A percentile compares a stretch with the other conserved stretches of the same genome.
These are phyloP conservation scores for Argyresthia albistria DNA, from an alignment of 2,888 invertebrate genomes.

Conservation along the genomic window DNA sequence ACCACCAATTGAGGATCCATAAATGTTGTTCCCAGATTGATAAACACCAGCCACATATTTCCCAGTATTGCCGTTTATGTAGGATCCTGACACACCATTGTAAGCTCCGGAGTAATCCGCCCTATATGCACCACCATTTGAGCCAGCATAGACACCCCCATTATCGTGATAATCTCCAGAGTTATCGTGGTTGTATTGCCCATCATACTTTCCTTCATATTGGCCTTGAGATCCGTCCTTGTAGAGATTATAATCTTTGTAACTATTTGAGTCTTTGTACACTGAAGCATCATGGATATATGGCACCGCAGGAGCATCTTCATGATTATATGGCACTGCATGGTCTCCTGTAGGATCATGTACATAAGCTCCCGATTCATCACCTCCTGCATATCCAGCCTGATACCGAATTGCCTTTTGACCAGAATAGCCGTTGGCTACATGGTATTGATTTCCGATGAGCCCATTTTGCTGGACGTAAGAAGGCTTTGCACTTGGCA, in stretches of 20 bases:
- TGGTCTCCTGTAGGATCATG: constrained; percentile 61
- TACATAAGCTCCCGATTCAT: constrained; percentile 54
- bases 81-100: constrained; percentile 21
- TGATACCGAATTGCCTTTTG: constrained; percentile 19
- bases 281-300: constrained; percentile 40
- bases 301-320: constrained; percentile 41
- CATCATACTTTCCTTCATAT: constrained; percentile 18
- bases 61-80: constrained; percentile 16
- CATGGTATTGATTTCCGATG: neutral
- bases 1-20: neutral
- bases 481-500: constrained; percentile 29
- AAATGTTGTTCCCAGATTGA: neutral
- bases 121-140: constrained; percentile 13
- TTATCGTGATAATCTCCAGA: constrained; percentile 23
- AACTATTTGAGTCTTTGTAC: constrained; percentile 37
- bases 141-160: constrained; percentile 17
- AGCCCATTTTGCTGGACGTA: neutral
- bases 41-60: constrained; percentile 22
- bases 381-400: constrained; percentile 25
- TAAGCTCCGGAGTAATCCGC: constrained; percentile 33
- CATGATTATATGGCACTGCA: constrained; percentile 53
- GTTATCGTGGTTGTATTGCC: constrained; percentile 34
- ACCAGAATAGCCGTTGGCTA: neutral
- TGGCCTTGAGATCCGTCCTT: constrained; percentile 21
- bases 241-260: constrained; percentile 33